Conservation (phyloP, 1,140 invertebrate species). For the Colletes latitarsis region DNA sequence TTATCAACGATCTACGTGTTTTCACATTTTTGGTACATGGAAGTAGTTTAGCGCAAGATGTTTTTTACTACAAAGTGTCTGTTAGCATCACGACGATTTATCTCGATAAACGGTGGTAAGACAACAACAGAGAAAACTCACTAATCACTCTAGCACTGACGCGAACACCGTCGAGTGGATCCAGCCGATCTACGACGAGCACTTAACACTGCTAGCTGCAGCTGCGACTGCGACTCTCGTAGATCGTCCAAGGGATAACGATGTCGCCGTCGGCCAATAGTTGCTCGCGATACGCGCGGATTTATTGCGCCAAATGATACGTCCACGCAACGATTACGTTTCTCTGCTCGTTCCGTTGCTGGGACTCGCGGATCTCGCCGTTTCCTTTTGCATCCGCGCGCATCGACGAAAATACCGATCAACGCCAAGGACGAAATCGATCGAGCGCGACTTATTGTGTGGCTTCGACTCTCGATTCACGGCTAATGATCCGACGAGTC, state of each 20-base stretch:
- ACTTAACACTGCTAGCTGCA: slow-evolving; percentile 40
- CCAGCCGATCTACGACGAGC: slow-evolving; percentile 15
- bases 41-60: no score
- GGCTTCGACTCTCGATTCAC: neutral
- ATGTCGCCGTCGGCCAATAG: slow-evolving; percentile 38
- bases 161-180: neutral
- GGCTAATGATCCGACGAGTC: neutral
- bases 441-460: slow-evolving; percentile 4
- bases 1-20: no score
- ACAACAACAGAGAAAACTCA: neutral
- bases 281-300: slow-evolving; percentile 32
- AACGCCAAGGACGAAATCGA: slow-evolving; percentile 6
- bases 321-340: slow-evolving; percentile 41
- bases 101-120: no score
- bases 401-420: slow-evolving; percentile 27
- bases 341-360: slow-evolving; percentile 1
- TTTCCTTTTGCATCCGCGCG: slow-evolving; percentile 20
- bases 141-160: slow-evolving; percentile 3
- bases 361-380: neutral
- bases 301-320: slow-evolving; percentile 47
- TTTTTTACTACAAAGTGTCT: no score
- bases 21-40: no score
- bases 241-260: slow-evolving; percentile 32
- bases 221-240: slow-evolving; percentile 35
- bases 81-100: no score